Evolutionary conservation across 2,888 invertebrate species (phyloP).

Genomic region (Dichetophora obliterata): DNA sequence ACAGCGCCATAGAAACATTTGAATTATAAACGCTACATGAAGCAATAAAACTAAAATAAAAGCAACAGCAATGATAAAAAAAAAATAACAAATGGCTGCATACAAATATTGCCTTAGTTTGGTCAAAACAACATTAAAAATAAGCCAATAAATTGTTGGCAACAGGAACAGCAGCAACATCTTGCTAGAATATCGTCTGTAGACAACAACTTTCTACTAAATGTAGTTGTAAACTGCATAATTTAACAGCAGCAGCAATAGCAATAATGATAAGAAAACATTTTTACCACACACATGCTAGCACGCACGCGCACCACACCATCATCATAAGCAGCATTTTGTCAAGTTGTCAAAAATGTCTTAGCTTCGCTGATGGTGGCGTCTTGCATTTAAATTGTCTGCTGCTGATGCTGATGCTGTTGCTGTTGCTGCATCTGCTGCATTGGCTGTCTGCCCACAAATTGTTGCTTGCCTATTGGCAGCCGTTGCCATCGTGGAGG

Average conservation of each 20-base stretch:
- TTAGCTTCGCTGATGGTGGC: not conserved
- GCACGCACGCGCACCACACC: constrained; percentile 1
- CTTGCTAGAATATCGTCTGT: not conserved
- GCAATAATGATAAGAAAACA: constrained; percentile 33
- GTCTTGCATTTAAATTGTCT: constrained; percentile 33
- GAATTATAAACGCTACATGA: constrained; percentile 2
- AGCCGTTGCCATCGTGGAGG: not conserved
- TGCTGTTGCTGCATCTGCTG: constrained; percentile 8
- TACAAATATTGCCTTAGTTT: not conserved
- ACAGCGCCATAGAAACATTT: not conserved
- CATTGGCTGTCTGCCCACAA: constrained; percentile 19
- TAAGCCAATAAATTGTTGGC: constrained; percentile 8
- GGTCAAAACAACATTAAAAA: not conserved
- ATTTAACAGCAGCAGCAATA: constrained; percentile 28
- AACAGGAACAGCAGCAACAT: constrained; percentile 42
- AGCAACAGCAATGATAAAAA: too few species aligned
- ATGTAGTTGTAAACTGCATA: constrained; percentile 44
- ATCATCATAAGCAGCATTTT: constrained; percentile 41
- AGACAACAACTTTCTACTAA: constrained; percentile 23
- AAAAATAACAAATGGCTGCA: not conserved
- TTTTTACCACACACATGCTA: constrained; percentile 9
- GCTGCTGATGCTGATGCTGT: constrained; percentile 7
- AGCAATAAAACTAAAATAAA: not conserved
- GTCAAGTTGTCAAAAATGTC: constrained; percentile 47
- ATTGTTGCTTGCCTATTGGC: constrained; percentile 21